Evolutionary conservation across 1,140 invertebrate genomes (phyloP).

Genomic region (Dreissena polymorpha): DNA sequence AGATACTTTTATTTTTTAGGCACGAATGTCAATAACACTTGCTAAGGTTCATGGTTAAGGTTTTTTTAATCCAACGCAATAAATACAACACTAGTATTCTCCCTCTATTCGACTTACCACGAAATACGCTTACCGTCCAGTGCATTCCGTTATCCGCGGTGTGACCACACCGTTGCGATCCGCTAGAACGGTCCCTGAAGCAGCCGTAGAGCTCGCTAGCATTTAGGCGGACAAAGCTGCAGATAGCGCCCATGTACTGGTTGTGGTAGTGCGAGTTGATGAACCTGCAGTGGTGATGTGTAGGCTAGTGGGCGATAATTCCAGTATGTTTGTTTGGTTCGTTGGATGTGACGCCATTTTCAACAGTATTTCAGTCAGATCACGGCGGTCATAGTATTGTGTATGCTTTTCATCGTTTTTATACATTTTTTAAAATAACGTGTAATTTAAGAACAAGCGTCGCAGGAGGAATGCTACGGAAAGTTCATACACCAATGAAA

Average conservation of each 20-base stretch:
- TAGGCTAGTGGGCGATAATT: too few species aligned
- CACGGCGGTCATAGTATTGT: too few species aligned
- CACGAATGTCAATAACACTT: too few species aligned
- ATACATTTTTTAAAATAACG: too few species aligned
- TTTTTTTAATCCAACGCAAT: too few species aligned
- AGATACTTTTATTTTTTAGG: too few species aligned
- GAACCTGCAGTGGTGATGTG: constrained; percentile 14
- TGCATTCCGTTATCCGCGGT: constrained; percentile 48
- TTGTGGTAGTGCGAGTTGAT: constrained; percentile 53
- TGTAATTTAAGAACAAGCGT: too few species aligned
- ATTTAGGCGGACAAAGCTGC: constrained; percentile 57
- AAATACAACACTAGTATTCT: too few species aligned
- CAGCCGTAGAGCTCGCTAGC: constrained; percentile 54
- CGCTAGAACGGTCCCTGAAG: constrained; percentile 25
- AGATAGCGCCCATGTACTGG: constrained; percentile 51
- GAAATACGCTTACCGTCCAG: constrained; percentile 52
- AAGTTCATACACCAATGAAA: too few species aligned
- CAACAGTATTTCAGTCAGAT: not conserved
- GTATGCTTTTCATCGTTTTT: too few species aligned
- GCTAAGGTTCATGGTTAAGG: too few species aligned
- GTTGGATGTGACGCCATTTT: not conserved
- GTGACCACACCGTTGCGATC: constrained; percentile 49
- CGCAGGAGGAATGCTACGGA: too few species aligned
- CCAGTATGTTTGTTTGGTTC: not conserved
- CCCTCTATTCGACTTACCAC: not conserved